Base-by-base conservation (phyloP, 2,797 vertebrate species). In the Hafferia zeledoni region DNA sequence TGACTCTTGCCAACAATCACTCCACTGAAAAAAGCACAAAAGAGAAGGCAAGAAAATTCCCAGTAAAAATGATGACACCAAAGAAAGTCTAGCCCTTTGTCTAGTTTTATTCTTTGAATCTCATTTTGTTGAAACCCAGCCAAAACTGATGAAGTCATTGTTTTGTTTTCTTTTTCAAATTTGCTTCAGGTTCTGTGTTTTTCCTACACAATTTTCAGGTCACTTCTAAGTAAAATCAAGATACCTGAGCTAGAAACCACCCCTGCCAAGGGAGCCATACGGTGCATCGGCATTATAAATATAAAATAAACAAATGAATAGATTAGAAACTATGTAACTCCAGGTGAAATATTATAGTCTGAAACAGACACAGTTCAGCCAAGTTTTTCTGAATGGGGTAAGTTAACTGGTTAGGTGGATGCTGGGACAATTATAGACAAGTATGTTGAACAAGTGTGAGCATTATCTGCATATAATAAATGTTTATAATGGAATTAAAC, bases 1-100 rank as follows among this genome's bases (percentile, higher is more conserved):
- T 65, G 39, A 44, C 27, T 93, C 65, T 30, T 94, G 94, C 94
- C 94, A 96, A 94, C 74, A 96, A 95, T 94, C 93, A 95, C 88
- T 91, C 30, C 14, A 46, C 80, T 88, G 90, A 93, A 95, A 88
- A 94, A 93, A 93, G 70, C 93, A 94, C 85, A 91, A 86, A 89
- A 93, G 57, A 87, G 74, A 90, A 94, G 87, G 87, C 90, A 96
- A 95, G 95, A 96, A 96, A 95, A 91, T 86, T 93, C 91, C 80
- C 93, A 90, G 93, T 95, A 95, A 96, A 96, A 95, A 94, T 67
- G 95, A 96, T 96, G 96, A 95, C 96, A 96, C 91, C 91, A 93
- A 95, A 94, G 87, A 63, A 96, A 96, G 94, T 96, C 94, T 96
- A 94, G 94, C 56, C 96, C 44, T 96, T 96, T 96, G 95, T 96